phyloP scores from a whole-genome alignment of 2,888 invertebrate species.

The Drosophila demipolita region DNA sequence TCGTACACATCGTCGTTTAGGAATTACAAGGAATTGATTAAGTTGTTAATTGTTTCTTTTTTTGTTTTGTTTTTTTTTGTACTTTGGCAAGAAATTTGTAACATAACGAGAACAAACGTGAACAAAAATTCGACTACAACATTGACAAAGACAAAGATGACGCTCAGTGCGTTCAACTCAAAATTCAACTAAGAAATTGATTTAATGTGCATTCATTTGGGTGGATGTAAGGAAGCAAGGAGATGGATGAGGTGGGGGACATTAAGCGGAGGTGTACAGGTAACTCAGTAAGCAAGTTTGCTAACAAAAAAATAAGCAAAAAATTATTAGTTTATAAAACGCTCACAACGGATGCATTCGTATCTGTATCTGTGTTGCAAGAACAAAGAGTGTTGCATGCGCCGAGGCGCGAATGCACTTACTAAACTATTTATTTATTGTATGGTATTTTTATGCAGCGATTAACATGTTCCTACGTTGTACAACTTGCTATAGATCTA shows the following conservation, averaged over 20 bases:
- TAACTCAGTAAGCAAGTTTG: conserved; percentile 77
- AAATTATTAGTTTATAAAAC: conserved; percentile 33
- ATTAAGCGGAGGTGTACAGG: conserved; percentile 58
- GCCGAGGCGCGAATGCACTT: conserved; percentile 32
- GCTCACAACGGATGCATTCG: conserved; percentile 6
- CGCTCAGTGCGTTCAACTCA: conserved; percentile 55
- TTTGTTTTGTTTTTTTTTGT: conserved; percentile 54
- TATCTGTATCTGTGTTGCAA: conserved; percentile 6
- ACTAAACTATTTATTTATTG: conserved; percentile 59
- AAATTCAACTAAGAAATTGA: conserved; percentile 81
- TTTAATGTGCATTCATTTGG: conserved; percentile 67
- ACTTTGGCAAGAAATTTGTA: conserved; percentile 77
- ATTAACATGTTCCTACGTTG: conserved; percentile 78
- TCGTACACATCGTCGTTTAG: conserved; percentile 60
- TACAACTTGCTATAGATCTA: conserved; percentile 50
- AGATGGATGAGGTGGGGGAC: conserved; percentile 19
- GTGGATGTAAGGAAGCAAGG: conserved; percentile 3
- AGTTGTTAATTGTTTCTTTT: conserved; percentile 49
- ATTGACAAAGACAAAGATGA: conserved; percentile 68
- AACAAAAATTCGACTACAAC: conserved; percentile 80
- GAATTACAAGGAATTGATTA: conserved; percentile 74
- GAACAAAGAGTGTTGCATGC: conserved; percentile 35
- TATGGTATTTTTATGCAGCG: conserved; percentile 59
- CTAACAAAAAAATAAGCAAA: conserved; percentile 55
- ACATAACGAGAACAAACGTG: conserved; percentile 81